Base-by-base conservation (phyloP, 92 coral and sea anemone genomes). In the Zoanthus sociatus region DNA sequence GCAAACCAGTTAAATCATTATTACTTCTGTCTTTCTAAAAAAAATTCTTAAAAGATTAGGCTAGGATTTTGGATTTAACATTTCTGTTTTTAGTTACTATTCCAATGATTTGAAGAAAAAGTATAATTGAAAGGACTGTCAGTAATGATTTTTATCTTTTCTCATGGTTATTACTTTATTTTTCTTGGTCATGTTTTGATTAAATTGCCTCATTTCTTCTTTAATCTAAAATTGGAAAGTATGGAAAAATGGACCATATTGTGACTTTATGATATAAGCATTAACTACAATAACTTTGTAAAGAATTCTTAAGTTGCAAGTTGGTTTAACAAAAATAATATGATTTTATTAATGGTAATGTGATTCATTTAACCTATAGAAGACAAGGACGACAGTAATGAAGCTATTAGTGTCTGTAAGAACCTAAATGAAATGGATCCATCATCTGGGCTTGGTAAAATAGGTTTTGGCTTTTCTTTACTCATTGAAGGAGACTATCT, bases 391-490 rank as follows among this genome's bases (percentile, higher is more conserved):
- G 85, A 45, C 67, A 47, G 61, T 66, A 58, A 18, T 12, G 87
- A 94, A 69, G 90, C 79, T 53, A 56, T 88, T 50, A 71, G 53
- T 55, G 63, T 95, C 9, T 95, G 87, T 84, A 91, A 92, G 86
- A 89, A 88, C 30, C 91, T 96, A 79, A 82, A 78, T 33, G 90
- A 90, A 79, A 54, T 95, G 67, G 87, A 93, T 68, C 95, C 98
- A 0, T 87, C 68, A 16, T 96, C 98, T 73, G 93, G 90, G 15
- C 71, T 95, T 68, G 94, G 95, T 30, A 71, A 72, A 54, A 77
- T 96, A 71, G 98, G 99, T 61, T 78, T 96, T 66, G 99, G 99
- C 9, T 91, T 76, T 84, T 84, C 88, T 45, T 78, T 89, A 68
- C 88, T 96, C 47, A 86, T 33, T 45, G 90, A 78, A 48, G 89